phyloP scores from a whole-genome alignment of 2,113 vertebrate genomes.

The Kryptolebias marmoratus region DNA sequence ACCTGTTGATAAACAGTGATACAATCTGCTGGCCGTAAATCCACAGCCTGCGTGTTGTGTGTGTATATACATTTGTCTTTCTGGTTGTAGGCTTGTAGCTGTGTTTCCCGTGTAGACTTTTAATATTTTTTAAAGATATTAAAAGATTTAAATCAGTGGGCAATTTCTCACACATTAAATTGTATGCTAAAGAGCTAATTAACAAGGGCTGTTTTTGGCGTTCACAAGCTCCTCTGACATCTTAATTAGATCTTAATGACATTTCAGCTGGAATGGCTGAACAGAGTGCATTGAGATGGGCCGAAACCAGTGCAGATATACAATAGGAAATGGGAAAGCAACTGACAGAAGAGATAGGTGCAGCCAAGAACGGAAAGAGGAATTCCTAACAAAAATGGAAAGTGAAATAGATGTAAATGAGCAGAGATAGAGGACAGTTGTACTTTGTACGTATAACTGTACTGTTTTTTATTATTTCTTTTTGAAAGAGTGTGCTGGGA shows the following conservation, averaged over 20 bases:
- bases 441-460: not conserved
- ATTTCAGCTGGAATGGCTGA: conserved; percentile 70
- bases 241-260: conserved; percentile 86
- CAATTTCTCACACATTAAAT: conserved; percentile 65
- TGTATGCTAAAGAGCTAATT: conserved; percentile 75
- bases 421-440: conserved; percentile 11
- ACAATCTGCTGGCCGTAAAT: conserved; percentile 26
- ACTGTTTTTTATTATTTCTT: conserved; percentile 17
- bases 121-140: conserved; percentile 18
- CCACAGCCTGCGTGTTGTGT: not conserved
- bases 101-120: conserved; percentile 27
- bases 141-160: conserved; percentile 56
- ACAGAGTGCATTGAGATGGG: conserved; percentile 53
- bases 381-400: conserved; percentile 5
- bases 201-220: conserved; percentile 68
- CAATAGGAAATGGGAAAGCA: conserved; percentile 6
- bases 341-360: conserved; percentile 17
- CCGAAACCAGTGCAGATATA: conserved; percentile 46
- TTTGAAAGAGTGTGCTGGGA: conserved; percentile 19
- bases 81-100: conserved; percentile 1
- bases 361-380: not conserved
- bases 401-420: conserved; percentile 25
- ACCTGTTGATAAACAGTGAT: conserved; percentile 40
- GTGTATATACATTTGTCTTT: not conserved
- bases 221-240: conserved; percentile 77